phyloP scores from a whole-genome alignment of 2,888 invertebrate genomes.

The Yponomeuta malinellus region DNA sequence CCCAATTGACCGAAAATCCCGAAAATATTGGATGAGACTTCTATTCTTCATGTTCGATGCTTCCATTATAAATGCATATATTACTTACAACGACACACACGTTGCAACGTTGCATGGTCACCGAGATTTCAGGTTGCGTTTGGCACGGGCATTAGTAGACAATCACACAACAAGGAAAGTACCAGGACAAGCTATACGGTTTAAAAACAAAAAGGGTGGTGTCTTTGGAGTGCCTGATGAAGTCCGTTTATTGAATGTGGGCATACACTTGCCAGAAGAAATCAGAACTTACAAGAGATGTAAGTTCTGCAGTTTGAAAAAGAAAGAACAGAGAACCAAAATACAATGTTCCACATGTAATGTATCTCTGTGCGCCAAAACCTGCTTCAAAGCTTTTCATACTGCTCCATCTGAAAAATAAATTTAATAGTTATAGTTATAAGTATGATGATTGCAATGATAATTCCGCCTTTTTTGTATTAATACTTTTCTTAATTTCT shows the following conservation, averaged over 20 bases:
- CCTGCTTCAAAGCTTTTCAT: constrained; percentile 14
- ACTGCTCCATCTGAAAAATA: constrained; percentile 7
- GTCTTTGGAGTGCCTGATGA: constrained; percentile 21
- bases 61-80: constrained; percentile 18
- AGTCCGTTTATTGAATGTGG: constrained; percentile 20
- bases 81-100: constrained; percentile 24
- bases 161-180: constrained; percentile 16
- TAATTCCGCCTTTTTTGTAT: constrained; percentile 8
- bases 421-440: constrained; percentile 4
- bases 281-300: constrained; percentile 20
- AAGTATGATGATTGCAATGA: background rate
- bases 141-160: constrained; percentile 17
- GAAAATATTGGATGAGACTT: constrained; percentile 35
- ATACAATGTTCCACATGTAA: constrained; percentile 17
- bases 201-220: constrained; percentile 23
- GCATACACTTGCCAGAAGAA: constrained; percentile 20
- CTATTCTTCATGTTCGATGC: constrained; percentile 27
- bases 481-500: background rate
- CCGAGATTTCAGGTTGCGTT: constrained; percentile 18
- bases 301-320: constrained; percentile 20
- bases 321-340: constrained; percentile 19
- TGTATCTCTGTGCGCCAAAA: constrained; percentile 13
- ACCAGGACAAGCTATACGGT: constrained; percentile 13
- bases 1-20: constrained; percentile 30
- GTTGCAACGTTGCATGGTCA: constrained; percentile 15